These are phyloP conservation scores for pig (Sus scrofa) DNA, from an alignment of 2,113 vertebrate genomes.

Conservation along the genomic window DNA sequence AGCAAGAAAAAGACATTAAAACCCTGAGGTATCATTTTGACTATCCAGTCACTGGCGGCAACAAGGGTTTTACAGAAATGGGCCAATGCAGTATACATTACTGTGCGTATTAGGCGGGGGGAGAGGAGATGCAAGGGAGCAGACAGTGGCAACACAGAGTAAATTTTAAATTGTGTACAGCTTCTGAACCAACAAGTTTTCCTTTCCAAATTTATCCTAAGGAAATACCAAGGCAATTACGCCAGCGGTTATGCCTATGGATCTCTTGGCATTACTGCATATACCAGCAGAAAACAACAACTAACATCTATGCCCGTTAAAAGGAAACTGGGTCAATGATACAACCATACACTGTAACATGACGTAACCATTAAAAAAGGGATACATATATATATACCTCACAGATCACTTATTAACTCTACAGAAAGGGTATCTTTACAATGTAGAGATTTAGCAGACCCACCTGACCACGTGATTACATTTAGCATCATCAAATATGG, in stretches of 20 bases:
- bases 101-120: not conserved
- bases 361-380: not conserved
- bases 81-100: not conserved
- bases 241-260: not conserved
- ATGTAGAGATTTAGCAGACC: not conserved
- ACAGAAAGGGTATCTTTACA: not conserved
- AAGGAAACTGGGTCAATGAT: not conserved
- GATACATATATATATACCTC: not conserved
- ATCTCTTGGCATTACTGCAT: not conserved
- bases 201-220: constrained; percentile 23
- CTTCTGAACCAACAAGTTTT: not conserved
- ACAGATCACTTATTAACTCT: not conserved
- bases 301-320: not conserved
- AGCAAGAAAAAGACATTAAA: not conserved
- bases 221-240: not conserved
- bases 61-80: not conserved
- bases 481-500: not conserved
- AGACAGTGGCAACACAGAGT: not conserved
- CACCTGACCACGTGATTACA: not conserved
- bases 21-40: not conserved
- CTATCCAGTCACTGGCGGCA: not conserved
- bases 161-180: not conserved
- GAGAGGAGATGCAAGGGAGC: not conserved
- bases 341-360: not conserved
- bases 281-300: not conserved